phyloP scores from a whole-genome alignment of 2,113 vertebrate species.

The Nothoprocta pentlandii region DNA sequence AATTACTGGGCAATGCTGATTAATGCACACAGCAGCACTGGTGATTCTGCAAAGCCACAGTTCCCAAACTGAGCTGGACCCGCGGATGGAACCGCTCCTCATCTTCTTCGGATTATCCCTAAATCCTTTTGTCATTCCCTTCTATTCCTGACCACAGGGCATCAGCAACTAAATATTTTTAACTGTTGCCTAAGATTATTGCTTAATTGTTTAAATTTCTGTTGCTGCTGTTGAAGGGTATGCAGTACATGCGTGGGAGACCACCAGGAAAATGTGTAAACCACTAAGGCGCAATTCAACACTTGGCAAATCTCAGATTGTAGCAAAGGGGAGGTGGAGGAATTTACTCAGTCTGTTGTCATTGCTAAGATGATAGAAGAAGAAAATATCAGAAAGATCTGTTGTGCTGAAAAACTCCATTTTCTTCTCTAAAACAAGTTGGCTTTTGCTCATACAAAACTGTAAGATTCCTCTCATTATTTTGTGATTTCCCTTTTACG shows the following conservation, averaged over 20 bases:
- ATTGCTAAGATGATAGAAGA: background rate
- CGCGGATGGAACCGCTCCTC: background rate
- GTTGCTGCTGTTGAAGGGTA: background rate
- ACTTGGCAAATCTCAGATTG: background rate
- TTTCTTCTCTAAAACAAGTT: constrained; percentile 23
- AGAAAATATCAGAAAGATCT: background rate
- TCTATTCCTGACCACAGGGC: background rate
- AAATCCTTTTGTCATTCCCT: background rate
- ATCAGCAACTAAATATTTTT: background rate
- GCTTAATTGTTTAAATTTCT: background rate
- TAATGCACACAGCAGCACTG: background rate
- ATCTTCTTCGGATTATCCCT: background rate
- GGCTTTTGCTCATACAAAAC: background rate
- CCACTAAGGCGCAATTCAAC: background rate
- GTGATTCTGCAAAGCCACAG: background rate
- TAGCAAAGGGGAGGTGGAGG: background rate
- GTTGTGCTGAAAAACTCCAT: background rate
- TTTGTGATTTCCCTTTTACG: background rate
- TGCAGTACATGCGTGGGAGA: background rate
- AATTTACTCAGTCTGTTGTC: constrained; percentile 11
- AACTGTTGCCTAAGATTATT: background rate
- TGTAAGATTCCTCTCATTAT: constrained; percentile 10
- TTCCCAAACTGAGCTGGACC: background rate
- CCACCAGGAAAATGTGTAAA: background rate
- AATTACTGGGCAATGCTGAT: background rate